phyloP scores from a whole-genome alignment of 1,140 invertebrate species.

The Contarinia nasturtii region DNA sequence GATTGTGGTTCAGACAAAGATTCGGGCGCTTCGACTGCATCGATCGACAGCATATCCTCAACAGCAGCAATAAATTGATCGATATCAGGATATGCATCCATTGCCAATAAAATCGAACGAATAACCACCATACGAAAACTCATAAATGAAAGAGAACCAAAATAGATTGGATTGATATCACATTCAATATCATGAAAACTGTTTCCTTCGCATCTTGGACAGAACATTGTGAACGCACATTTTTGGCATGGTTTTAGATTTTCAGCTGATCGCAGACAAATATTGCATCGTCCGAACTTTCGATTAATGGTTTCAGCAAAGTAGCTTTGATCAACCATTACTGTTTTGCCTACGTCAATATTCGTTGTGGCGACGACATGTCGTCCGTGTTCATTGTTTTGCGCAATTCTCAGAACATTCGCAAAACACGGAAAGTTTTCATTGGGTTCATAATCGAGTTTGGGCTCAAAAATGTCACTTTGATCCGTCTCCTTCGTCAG shows the following conservation, averaged over 20 bases:
- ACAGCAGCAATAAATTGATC: slow-evolving; percentile 26
- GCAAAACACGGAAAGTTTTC: slow-evolving; percentile 33
- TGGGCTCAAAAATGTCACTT: slow-evolving; percentile 16
- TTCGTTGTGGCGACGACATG: slow-evolving; percentile 40
- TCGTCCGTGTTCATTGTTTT: slow-evolving; percentile 34
- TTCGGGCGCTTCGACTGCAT: slow-evolving; percentile 20
- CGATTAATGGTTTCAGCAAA: slow-evolving; percentile 42
- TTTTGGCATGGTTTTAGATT: slow-evolving; percentile 43
- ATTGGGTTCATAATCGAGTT: slow-evolving; percentile 24
- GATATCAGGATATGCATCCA: slow-evolving; percentile 24
- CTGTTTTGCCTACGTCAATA: slow-evolving; percentile 49
- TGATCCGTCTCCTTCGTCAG: slow-evolving; percentile 11
- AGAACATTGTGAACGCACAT: slow-evolving; percentile 48
- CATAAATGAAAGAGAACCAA: slow-evolving; percentile 34
- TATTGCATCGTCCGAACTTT: slow-evolving; percentile 49
- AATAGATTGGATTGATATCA: slow-evolving; percentile 36
- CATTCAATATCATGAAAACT: slow-evolving; percentile 42
- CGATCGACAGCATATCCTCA: slow-evolving; percentile 32
- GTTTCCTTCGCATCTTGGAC: slow-evolving; percentile 39
- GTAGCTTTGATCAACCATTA: slow-evolving; percentile 62
- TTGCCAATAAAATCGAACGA: slow-evolving; percentile 34
- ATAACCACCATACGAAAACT: slow-evolving; percentile 31
- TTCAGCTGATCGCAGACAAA: slow-evolving; percentile 47
- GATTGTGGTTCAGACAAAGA: slow-evolving; percentile 28
- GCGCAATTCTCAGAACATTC: slow-evolving; percentile 33